Conservation (phyloP, 2,113 vertebrate genomes). For the Thymallus thymallus region DNA sequence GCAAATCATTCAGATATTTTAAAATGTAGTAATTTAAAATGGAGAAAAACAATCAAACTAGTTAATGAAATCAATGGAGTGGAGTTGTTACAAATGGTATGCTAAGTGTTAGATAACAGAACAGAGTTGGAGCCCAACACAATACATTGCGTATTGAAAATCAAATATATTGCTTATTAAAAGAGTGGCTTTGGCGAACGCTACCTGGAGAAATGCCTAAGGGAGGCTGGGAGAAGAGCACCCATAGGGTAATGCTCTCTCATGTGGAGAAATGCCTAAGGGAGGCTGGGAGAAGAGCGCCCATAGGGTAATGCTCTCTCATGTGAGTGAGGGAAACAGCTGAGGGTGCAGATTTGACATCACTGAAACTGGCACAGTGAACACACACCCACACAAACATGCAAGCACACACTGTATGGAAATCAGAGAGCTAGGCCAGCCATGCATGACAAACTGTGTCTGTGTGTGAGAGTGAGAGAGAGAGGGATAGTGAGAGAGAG, state of each 20-base stretch:
- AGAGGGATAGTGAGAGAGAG: too few relatives aligned
- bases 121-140: constrained; percentile 39
- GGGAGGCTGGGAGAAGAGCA: too few relatives aligned
- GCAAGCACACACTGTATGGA: constrained; percentile 40
- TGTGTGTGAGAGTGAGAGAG: too few relatives aligned
- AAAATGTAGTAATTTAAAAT: too few relatives aligned
- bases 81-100: too few relatives aligned
- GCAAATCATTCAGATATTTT: too few relatives aligned
- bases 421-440: constrained; percentile 55
- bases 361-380: constrained; percentile 60
- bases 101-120: constrained; percentile 3
- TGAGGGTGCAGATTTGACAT: constrained; percentile 72
- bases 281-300: constrained; percentile 42
- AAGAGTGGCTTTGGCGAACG: constrained; percentile 65
- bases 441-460: too few relatives aligned
- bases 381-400: neutral
- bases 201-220: constrained; percentile 75
- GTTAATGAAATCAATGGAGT: too few relatives aligned
- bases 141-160: constrained; percentile 57
- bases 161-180: constrained; percentile 82
- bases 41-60: too few relatives aligned
- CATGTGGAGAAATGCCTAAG: too few relatives aligned
- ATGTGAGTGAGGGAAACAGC: constrained; percentile 63
- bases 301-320: constrained; percentile 45
- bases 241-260: too few relatives aligned